Conservation (phyloP, 2,888 invertebrate species). For the Drosophila histrio region DNA sequence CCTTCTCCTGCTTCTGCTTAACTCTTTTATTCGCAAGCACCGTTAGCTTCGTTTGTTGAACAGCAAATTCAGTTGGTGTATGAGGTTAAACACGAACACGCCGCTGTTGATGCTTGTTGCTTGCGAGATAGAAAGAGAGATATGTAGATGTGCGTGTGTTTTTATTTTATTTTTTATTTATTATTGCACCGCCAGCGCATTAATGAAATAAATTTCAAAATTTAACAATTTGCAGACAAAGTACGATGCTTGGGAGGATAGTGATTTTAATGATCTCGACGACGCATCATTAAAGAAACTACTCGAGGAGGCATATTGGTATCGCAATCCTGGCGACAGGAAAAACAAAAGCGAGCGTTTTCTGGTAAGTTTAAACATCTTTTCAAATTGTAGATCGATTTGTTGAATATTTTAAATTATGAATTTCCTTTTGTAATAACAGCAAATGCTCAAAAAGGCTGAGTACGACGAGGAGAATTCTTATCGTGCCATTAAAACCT, state of each 20-base stretch:
- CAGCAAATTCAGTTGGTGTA: background rate
- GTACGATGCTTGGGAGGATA: slow-evolving; percentile 78
- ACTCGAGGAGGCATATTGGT: slow-evolving; percentile 92
- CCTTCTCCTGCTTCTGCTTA: background rate
- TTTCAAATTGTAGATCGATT: background rate
- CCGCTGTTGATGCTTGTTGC: background rate
- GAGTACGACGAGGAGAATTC: slow-evolving; percentile 88
- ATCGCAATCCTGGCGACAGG: slow-evolving; percentile 93
- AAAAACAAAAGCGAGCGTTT: slow-evolving; percentile 93
- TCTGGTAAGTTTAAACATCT: slow-evolving; percentile 86
- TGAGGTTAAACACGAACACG: slow-evolving; percentile 51
- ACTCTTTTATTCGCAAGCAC: background rate
- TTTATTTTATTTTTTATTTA: too few species aligned
- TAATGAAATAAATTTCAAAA: background rate
- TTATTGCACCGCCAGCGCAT: background rate
- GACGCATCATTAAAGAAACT: slow-evolving; percentile 91
- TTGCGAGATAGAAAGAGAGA: too few species aligned
- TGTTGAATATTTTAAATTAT: too few species aligned
- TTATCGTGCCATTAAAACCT: slow-evolving; percentile 79
- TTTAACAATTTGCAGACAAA: slow-evolving; percentile 60
- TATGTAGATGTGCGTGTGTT: too few species aligned
- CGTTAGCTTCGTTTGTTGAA: background rate
- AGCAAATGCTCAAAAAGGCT: slow-evolving; percentile 91
- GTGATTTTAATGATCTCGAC: slow-evolving; percentile 87
- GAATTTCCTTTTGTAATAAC: too few species aligned